phyloP scores from a whole-genome alignment of 2,113 vertebrate genomes.

The Anser brachyrhynchus region DNA sequence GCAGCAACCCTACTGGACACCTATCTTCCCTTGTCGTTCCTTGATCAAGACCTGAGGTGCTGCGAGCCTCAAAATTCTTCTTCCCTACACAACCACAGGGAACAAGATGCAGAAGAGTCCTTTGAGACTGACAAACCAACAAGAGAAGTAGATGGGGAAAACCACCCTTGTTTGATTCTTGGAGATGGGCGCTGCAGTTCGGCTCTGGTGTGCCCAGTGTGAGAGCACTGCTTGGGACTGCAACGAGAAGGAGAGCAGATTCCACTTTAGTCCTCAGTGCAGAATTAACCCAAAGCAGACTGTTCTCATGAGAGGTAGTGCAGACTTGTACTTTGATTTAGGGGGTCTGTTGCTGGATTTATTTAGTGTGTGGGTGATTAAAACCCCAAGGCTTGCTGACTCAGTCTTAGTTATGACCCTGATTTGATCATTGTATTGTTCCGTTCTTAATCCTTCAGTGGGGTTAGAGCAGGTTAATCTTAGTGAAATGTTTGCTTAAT shows the following conservation, averaged over 20 bases:
- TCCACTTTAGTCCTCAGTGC: not conserved
- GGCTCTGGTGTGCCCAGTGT: fast-evolving
- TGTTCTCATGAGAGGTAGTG: not conserved
- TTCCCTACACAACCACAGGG: not conserved
- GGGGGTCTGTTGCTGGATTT: not conserved
- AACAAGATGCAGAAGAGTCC: not conserved
- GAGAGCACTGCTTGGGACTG: not conserved
- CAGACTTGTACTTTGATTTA: not conserved
- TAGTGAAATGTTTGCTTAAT: conserved; percentile 49
- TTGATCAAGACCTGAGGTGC: not conserved
- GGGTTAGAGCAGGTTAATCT: conserved; percentile 39
- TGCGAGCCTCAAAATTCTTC: not conserved
- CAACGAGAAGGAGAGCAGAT: not conserved
- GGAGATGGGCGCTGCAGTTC: not conserved
- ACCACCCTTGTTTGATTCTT: not conserved
- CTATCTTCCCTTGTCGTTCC: fast-evolving
- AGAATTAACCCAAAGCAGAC: not conserved
- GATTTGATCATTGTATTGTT: conserved; percentile 45
- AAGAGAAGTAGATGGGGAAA: not conserved
- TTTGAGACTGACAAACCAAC: not conserved
- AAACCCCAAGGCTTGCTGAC: conserved; percentile 27
- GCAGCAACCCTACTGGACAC: not conserved
- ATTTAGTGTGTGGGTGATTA: conserved; percentile 21
- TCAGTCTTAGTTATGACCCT: conserved; percentile 27
- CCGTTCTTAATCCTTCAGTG: conserved; percentile 15